A percentile compares a stretch with the other conserved stretches of the same genome.
Evolutionary conservation across 2,113 vertebrate species (phyloP).

Genomic region (Leucopsar rothschildi): DNA sequence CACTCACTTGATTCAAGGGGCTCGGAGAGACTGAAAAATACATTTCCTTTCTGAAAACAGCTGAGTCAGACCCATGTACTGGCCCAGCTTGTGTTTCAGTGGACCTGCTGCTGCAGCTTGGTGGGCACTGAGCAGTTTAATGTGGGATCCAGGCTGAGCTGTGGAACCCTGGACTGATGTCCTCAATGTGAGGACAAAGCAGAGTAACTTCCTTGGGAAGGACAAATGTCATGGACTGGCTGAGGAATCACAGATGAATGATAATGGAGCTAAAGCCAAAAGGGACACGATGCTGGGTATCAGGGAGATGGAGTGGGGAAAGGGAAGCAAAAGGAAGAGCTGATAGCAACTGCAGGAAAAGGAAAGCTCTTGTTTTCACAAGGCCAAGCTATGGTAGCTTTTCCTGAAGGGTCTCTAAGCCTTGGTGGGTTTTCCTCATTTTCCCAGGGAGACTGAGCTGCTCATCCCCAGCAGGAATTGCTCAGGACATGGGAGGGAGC

Average conservation of each 20-base stretch:
- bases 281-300: accelerated
- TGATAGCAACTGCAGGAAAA: neutral
- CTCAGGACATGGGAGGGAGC: accelerated
- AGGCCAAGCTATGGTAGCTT: neutral
- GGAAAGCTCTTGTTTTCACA: neutral
- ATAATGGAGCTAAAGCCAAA: neutral
- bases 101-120: neutral
- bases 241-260: neutral
- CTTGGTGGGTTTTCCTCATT: neutral
- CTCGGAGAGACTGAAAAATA: neutral
- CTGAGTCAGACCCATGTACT: accelerated
- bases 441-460: neutral
- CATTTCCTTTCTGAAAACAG: neutral
- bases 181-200: neutral
- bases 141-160: neutral
- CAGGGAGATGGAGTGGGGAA: neutral
- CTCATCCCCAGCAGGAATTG: neutral
- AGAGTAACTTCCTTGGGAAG: neutral
- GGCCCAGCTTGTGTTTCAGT: neutral
- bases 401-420: neutral
- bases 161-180: neutral
- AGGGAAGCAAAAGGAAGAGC: neutral
- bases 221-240: neutral
- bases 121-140: neutral
- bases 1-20: neutral